Base-by-base conservation (phyloP, 1,140 invertebrate species). In the Parasteatoda tepidariorum region DNA sequence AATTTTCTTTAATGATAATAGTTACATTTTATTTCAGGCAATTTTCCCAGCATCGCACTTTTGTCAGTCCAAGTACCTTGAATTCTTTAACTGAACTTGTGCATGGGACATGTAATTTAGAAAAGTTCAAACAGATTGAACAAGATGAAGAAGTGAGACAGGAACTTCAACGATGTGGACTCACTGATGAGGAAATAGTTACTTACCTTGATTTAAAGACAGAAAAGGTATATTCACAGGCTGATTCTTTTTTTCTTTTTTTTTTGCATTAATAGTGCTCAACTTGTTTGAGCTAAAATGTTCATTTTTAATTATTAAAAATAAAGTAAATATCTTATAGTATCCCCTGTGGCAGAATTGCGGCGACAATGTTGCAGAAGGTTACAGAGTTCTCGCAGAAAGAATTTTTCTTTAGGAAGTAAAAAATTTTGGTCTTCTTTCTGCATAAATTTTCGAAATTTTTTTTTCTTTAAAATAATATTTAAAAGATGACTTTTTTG, bases 101-200 rank as follows among this genome's bases (percentile, higher is more conserved):
- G 2, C 26, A 54, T 18, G 83, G 83, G 9, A 41, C 28, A 5
- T 74, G 74, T 9, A 62, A 55, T 26, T 28, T 71, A 2, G 54
- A 79, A 34, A 41, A 78, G 30, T 84, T 84, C 30, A 26, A 71
- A 57, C 28, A 62, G 30, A 6, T 84, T 31, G 66, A 79, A 57
- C n/a, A 71, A 22, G 30, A 70, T 22, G 34, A 78, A 34, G 74
- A 78, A 55, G 0, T 68, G 2, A 26, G 24, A 15, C 74, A 79
- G 71, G 74, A 84, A 66, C 48, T 84, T 7, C 66, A 84, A 26
- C 68, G 71, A 38, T 78, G 83, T 79, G 83, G 83, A 2, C 59
- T 84, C 0, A 22, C 54, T 18, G 55, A 84, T 54, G 55, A 78
- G 26, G 83, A 84, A 66, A 84, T 84, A 22, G 76, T n/a, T 6